phyloP scores from a whole-genome alignment of 2,888 invertebrate species.

The Sceliomorpha sp. region DNA sequence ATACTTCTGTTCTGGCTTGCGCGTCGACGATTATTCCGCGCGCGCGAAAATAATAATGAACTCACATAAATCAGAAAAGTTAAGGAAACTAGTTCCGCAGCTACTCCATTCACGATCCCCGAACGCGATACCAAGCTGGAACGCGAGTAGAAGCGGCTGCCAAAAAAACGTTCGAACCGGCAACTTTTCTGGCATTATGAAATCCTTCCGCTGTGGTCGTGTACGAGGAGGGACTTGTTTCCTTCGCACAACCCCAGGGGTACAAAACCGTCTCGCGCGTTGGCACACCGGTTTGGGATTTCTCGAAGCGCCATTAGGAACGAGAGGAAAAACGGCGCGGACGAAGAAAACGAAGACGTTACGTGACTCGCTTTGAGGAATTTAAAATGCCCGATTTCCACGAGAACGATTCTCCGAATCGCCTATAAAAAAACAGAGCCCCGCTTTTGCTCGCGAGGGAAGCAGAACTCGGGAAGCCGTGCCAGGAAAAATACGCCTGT shows the following conservation, averaged over 20 bases:
- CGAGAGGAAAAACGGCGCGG: slow-evolving; percentile 39
- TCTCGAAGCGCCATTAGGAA: slow-evolving; percentile 45
- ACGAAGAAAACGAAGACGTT: slow-evolving; percentile 54
- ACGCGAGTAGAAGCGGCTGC: slow-evolving; percentile 56
- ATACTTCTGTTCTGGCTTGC: slow-evolving; percentile 13
- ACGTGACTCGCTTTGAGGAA: slow-evolving; percentile 54
- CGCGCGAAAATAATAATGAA: slow-evolving; percentile 79
- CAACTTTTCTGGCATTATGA: slow-evolving; percentile 69
- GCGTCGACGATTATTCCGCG: slow-evolving; percentile 68
- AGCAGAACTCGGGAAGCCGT: slow-evolving; percentile 32
- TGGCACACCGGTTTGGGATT: slow-evolving; percentile 42
- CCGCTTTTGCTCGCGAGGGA: slow-evolving; percentile 22
- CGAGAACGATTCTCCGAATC: slow-evolving; percentile 43
- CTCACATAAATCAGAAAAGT: slow-evolving; percentile 78
- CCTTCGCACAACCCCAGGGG: slow-evolving; percentile 19
- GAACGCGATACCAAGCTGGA: slow-evolving; percentile 60
- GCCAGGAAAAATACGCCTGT: slow-evolving; percentile 38
- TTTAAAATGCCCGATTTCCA: slow-evolving; percentile 54
- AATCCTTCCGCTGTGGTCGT: slow-evolving; percentile 53
- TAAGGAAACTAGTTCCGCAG: slow-evolving; percentile 73
- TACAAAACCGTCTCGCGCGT: slow-evolving; percentile 19
- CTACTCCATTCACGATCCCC: slow-evolving; percentile 69
- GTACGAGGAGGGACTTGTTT: slow-evolving; percentile 26
- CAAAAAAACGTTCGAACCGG: slow-evolving; percentile 65
- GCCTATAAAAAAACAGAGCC: slow-evolving; percentile 51